Conservation (phyloP, 1,140 invertebrate genomes). For the Thalassaphorura encarpata region DNA sequence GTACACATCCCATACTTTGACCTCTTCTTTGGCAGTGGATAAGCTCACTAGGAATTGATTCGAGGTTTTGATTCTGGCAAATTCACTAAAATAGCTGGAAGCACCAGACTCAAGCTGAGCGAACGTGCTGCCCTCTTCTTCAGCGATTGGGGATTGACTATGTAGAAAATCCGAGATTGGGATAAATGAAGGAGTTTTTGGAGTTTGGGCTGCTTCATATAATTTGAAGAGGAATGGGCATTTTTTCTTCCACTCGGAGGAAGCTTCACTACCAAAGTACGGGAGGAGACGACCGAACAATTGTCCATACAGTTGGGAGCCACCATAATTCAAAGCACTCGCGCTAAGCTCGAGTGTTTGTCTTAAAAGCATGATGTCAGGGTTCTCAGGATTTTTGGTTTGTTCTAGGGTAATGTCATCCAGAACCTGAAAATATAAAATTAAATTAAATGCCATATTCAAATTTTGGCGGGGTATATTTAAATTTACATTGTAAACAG, state of each 20-base stretch:
- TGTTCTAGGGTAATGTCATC: constrained; percentile 51
- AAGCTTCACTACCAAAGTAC: constrained; percentile 36
- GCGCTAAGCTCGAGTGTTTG: constrained; percentile 54
- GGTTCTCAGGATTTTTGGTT: constrained; percentile 35
- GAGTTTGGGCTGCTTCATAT: constrained; percentile 17
- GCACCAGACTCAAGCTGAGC: constrained; percentile 13
- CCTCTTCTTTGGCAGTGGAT: constrained; percentile 58
- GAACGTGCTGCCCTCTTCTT: constrained; percentile 27
- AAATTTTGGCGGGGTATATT: no score
- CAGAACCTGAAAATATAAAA: constrained; percentile 43
- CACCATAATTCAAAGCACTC: constrained; percentile 58
- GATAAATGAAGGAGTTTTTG: constrained; percentile 23
- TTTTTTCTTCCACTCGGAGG: constrained; percentile 36
- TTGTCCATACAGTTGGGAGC: constrained; percentile 61
- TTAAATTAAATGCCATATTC: no score
- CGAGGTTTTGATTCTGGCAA: constrained; percentile 46
- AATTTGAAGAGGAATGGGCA: constrained; percentile 27
- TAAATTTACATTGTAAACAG: constrained; percentile 41
- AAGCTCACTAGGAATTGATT: constrained; percentile 59
- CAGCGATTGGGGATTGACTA: constrained; percentile 4
- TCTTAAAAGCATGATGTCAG: constrained; percentile 51
- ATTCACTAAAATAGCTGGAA: constrained; percentile 40
- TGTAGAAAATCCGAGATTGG: constrained; percentile 25
- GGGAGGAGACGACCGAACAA: constrained; percentile 45
- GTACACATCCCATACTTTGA: constrained; percentile 65